Conservation (phyloP, 2,113 vertebrate genomes). For the Antigone vipio region DNA sequence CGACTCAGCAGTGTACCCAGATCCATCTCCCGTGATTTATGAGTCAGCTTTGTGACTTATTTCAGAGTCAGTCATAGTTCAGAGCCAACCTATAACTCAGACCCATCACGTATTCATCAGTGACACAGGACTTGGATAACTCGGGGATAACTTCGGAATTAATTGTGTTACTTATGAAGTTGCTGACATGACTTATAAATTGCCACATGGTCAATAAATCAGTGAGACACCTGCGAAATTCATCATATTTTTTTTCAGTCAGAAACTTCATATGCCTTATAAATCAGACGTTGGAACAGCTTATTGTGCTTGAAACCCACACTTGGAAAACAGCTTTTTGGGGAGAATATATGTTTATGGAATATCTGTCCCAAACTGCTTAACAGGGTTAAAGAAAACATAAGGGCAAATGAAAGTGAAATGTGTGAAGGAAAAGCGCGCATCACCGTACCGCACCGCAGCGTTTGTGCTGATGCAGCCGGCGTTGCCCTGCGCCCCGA, state of each 20-base stretch:
- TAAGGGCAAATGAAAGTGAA: background rate
- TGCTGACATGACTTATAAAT: constrained; percentile 68
- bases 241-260: background rate
- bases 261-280: constrained; percentile 22
- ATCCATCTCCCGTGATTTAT: constrained; percentile 25
- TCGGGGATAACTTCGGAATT: constrained; percentile 59
- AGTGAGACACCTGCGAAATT: constrained; percentile 37
- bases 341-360: background rate
- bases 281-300: constrained; percentile 40
- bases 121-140: constrained; percentile 32
- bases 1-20: background rate
- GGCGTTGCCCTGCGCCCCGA: background rate
- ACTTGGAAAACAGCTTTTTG: background rate
- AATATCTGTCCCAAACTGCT: background rate
- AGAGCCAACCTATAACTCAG: constrained; percentile 30
- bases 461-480: background rate
- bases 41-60: constrained; percentile 25
- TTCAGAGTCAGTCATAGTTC: constrained; percentile 34
- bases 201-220: constrained; percentile 56
- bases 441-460: rapidly evolving
- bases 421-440: background rate
- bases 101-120: constrained; percentile 15
- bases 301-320: background rate
- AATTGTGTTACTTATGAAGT: constrained; percentile 65
- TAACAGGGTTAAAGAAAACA: background rate